Percentiles rank a stretch among this genome's conserved stretches.
Evolutionary conservation across 1,140 invertebrate genomes (phyloP).

Genomic region (Apis dorsata): DNA sequence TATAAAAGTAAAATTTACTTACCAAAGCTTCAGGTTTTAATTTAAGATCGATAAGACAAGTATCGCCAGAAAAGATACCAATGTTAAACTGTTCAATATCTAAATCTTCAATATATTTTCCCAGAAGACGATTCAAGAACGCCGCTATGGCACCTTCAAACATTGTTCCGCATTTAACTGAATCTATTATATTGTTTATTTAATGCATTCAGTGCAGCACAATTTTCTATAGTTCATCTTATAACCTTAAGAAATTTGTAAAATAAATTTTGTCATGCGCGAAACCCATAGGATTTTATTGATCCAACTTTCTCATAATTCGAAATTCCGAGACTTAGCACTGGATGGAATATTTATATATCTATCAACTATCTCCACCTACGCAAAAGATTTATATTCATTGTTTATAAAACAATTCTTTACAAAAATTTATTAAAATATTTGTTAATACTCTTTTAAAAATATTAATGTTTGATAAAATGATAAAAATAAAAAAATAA

Average conservation of each 20-base stretch:
- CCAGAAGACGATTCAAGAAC: constrained; percentile 88
- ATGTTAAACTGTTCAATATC: constrained; percentile 91
- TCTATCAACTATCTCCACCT: not conserved
- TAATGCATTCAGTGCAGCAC: constrained; percentile 20
- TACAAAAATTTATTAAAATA: not conserved
- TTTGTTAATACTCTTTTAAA: not conserved
- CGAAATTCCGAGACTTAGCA: not conserved
- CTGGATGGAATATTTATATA: not conserved
- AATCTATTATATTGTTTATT: constrained; percentile 16
- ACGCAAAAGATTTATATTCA: not conserved
- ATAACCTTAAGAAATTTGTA: constrained; percentile 63
- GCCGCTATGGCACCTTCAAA: constrained; percentile 90
- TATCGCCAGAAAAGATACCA: constrained; percentile 90
- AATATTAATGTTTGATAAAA: not conserved
- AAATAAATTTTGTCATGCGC: constrained; percentile 65
- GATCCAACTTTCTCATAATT: constrained; percentile 32
- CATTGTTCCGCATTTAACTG: constrained; percentile 78
- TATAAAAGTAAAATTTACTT: constrained; percentile 66
- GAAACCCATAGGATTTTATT: constrained; percentile 52
- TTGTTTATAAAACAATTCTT: too few relatives aligned
- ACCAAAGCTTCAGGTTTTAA: constrained; percentile 91
- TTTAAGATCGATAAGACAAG: constrained; percentile 88
- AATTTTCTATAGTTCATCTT: constrained; percentile 29
- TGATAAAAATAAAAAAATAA: not conserved
- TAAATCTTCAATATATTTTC: constrained; percentile 90